These are phyloP conservation scores for Rattus rattus DNA, from an alignment of 2,113 vertebrate genomes.

Conservation along the genomic window DNA sequence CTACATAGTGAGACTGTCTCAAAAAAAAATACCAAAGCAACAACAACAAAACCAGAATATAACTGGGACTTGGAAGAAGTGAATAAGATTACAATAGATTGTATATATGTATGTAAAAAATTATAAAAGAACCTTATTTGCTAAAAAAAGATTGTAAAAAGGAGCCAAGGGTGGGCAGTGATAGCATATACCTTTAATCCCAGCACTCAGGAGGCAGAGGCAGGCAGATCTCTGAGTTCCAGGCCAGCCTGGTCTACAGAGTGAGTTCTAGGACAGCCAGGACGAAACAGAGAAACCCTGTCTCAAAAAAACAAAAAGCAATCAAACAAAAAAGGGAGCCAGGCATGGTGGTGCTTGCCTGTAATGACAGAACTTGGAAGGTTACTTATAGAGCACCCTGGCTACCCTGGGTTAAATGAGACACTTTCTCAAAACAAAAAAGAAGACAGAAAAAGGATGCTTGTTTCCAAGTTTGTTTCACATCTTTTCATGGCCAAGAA, in stretches of 20 bases:
- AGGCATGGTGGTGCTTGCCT: neutral
- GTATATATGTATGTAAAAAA: neutral
- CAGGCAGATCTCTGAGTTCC: neutral
- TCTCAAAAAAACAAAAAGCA: too few relatives aligned
- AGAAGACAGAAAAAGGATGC: too few relatives aligned
- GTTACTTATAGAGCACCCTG: neutral
- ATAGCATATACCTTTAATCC: neutral
- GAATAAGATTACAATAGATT: neutral
- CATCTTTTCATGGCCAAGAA: neutral
- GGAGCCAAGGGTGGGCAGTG: neutral
- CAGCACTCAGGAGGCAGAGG: neutral
- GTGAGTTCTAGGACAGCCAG: neutral
- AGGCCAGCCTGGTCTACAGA: neutral
- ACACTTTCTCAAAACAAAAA: neutral
- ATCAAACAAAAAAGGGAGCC: neutral
- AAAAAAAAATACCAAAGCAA: neutral
- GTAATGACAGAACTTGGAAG: neutral
- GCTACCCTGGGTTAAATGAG: neutral
- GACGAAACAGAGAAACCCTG: neutral
- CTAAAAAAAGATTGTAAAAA: neutral
- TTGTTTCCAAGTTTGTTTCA: neutral
- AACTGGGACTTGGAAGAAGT: neutral
- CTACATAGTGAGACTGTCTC: neutral
- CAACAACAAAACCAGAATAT: neutral
- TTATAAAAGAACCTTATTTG: neutral